A percentile compares a stretch with the other conserved stretches of the same genome.
Conservation (phyloP, 2,888 invertebrate species). For the Heliconius aoede region DNA sequence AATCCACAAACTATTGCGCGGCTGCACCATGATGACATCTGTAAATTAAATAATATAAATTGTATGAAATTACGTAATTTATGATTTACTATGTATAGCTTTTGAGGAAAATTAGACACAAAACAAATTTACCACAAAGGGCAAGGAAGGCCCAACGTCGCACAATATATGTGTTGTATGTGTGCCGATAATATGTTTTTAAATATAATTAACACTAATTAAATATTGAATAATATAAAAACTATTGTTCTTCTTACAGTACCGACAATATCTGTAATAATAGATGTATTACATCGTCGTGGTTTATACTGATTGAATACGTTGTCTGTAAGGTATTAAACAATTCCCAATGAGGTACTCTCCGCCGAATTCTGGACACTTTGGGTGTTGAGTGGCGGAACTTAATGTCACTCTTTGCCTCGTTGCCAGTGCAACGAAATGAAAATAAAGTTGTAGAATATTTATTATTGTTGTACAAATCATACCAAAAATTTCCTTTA, state of each 20-base stretch:
- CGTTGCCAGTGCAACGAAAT: too few species aligned
- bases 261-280: too few species aligned
- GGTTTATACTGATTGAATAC: too few species aligned
- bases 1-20: neutral
- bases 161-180: neutral
- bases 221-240: too few species aligned
- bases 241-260: too few species aligned
- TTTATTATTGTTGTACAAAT: neutral
- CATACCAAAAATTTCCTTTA: neutral
- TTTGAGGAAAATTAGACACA: conserved; percentile 13
- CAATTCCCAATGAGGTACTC: too few species aligned
- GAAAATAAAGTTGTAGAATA: neutral
- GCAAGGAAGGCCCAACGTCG: neutral
- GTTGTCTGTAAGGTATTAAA: too few species aligned
- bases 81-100: neutral
- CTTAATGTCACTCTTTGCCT: too few species aligned
- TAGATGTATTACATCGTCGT: too few species aligned
- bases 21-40: neutral
- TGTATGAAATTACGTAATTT: neutral
- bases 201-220: neutral
- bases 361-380: too few species aligned
- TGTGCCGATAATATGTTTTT: neutral
- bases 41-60: neutral
- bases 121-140: neutral
- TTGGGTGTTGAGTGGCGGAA: too few species aligned